phyloP scores from a whole-genome alignment of 2,797 vertebrate genomes.

The Zalophus californianus region DNA sequence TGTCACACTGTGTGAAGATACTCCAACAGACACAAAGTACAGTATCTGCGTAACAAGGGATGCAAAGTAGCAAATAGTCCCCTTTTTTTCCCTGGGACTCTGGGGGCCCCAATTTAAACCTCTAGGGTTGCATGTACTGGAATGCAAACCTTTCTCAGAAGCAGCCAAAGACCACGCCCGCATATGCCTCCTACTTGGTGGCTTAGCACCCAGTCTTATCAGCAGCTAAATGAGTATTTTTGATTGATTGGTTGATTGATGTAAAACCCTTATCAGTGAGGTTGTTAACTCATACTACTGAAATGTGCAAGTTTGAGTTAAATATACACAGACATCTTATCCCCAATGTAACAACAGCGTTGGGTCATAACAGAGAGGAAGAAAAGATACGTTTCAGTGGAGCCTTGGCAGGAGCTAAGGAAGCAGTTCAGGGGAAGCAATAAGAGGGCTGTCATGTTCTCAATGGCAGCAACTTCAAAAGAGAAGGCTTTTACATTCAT shows the following conservation, averaged over 20 bases:
- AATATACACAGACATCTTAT: conserved; percentile 33
- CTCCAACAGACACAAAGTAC: neutral
- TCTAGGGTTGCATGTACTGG: neutral
- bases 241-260: neutral
- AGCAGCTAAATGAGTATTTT: conserved; percentile 17
- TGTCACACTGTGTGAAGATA: neutral
- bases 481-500: conserved; percentile 62
- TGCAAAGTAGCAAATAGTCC: neutral
- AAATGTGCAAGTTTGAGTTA: conserved; percentile 61
- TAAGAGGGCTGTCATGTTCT: conserved; percentile 56
- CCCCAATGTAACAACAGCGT: neutral
- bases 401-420: conserved; percentile 4
- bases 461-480: conserved; percentile 68
- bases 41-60: neutral
- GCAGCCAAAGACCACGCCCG: neutral
- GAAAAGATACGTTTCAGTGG: conserved; percentile 62
- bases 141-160: neutral
- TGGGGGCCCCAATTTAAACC: neutral
- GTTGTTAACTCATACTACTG: neutral
- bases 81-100: neutral
- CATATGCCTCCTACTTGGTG: neutral
- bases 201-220: neutral
- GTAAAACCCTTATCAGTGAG: conserved; percentile 46
- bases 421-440: neutral
- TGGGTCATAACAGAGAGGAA: conserved; percentile 41